Percentiles rank a stretch among this genome's conserved stretches.
These are phyloP conservation scores for Eupelmus urozonus DNA, from an alignment of 2,888 invertebrate species.

Conservation along the genomic window DNA sequence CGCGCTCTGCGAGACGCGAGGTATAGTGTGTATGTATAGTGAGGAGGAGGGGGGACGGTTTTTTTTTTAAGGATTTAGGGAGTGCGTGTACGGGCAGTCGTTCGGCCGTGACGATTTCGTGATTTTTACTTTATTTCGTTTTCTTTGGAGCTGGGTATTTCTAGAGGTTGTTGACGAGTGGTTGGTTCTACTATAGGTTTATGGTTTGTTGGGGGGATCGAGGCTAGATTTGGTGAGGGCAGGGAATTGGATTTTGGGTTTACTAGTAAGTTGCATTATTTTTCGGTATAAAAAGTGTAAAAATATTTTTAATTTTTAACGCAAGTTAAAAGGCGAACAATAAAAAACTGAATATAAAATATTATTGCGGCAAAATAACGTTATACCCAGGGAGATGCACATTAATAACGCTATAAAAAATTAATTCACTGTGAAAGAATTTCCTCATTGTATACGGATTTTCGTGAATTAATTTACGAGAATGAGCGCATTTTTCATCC, in stretches of 20 bases:
- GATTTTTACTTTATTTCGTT: constrained; percentile 11
- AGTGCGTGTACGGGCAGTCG: not conserved
- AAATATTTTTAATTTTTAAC: too few relatives aligned
- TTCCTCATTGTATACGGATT: not conserved
- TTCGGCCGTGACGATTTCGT: constrained; percentile 32
- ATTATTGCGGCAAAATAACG: too few relatives aligned
- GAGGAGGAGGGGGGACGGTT: not conserved
- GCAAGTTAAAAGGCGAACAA: too few relatives aligned
- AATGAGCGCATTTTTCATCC: not conserved
- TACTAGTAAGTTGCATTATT: too few relatives aligned
- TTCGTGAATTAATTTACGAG: not conserved
- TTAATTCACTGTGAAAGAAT: not conserved
- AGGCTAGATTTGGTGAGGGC: too few relatives aligned
- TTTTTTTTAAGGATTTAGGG: constrained; percentile 9
- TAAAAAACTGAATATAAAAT: too few relatives aligned
- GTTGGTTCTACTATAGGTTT: not conserved
- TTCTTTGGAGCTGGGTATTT: constrained; percentile 6
- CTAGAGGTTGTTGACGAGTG: not conserved
- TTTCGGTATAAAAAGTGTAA: too few relatives aligned
- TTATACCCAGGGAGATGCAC: too few relatives aligned
- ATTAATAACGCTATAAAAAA: constrained; percentile 6
- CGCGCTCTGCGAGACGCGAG: not conserved
- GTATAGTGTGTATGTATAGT: not conserved
- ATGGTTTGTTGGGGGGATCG: too few relatives aligned
- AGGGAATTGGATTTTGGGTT: too few relatives aligned